phyloP scores from a whole-genome alignment of 2,113 vertebrate species.

The Psittacula cyanocephala region DNA sequence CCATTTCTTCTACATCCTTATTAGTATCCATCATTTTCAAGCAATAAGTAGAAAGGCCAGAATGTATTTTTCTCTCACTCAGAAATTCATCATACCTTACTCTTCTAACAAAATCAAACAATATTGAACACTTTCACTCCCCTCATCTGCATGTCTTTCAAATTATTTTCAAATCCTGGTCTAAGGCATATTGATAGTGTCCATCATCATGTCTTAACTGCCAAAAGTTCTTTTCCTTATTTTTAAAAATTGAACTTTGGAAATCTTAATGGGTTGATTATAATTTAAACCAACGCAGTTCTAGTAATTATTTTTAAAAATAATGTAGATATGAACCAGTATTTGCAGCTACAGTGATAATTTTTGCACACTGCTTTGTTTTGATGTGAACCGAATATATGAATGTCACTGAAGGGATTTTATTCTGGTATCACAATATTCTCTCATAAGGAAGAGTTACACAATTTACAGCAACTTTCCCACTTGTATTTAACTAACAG shows the following conservation, averaged over 20 bases:
- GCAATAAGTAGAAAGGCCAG: not conserved
- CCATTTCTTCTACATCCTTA: not conserved
- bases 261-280: not conserved
- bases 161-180: not conserved
- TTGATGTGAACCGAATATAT: not conserved
- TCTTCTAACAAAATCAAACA: not conserved
- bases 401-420: not conserved
- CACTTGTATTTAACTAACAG: not conserved
- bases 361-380: not conserved
- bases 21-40: not conserved
- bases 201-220: not conserved
- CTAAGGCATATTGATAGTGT: not conserved
- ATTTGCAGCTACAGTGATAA: not conserved
- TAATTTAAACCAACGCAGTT: not conserved
- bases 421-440: not conserved
- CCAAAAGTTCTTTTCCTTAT: not conserved
- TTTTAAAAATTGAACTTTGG: not conserved
- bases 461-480: not conserved
- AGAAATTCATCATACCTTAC: not conserved
- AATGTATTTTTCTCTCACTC: not conserved
- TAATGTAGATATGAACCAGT: not conserved
- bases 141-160: not conserved
- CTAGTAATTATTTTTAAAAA: not conserved
- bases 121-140: not conserved
- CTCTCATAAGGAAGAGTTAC: not conserved